A percentile compares a stretch with the other conserved stretches of the same genome.
Conservation (phyloP, 2,113 vertebrate genomes). For the Agapornis roseicollis region DNA sequence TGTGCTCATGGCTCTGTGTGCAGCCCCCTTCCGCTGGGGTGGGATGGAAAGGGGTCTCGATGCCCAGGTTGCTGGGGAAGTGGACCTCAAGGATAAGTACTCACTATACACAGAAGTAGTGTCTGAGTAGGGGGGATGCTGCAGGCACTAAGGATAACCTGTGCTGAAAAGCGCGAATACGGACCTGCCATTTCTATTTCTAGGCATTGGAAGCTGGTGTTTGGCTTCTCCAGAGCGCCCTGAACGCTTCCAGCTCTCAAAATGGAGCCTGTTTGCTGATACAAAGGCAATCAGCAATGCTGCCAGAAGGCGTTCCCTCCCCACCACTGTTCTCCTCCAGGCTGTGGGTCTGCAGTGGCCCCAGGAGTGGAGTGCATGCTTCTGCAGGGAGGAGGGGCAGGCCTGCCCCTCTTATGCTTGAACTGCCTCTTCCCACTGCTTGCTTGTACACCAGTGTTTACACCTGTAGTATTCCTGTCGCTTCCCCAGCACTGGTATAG, state of each 20-base stretch:
- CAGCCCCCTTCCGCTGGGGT: too few relatives aligned
- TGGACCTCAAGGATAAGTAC: background rate
- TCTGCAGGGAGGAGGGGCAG: background rate
- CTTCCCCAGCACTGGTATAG: fast-evolving
- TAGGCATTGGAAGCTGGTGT: background rate
- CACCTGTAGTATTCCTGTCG: fast-evolving
- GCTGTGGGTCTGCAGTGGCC: background rate
- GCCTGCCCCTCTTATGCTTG: background rate
- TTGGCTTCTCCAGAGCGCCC: background rate
- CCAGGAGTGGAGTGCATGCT: background rate
- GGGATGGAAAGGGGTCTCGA: background rate
- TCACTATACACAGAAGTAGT: fast-evolving
- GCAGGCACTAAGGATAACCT: fast-evolving
- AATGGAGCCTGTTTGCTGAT: constrained; percentile 26
- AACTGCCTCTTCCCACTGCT: fast-evolving
- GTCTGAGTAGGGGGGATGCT: fast-evolving
- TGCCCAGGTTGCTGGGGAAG: background rate
- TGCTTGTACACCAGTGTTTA: background rate
- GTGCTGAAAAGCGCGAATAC: background rate
- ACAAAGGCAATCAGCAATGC: background rate
- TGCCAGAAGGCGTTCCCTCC: constrained; percentile 28
- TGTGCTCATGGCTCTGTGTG: background rate
- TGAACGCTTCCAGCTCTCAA: background rate
- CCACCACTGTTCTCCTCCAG: background rate
- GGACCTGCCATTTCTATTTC: background rate